Conservation (phyloP, 2,888 invertebrate genomes). For the Dione vanillae region DNA sequence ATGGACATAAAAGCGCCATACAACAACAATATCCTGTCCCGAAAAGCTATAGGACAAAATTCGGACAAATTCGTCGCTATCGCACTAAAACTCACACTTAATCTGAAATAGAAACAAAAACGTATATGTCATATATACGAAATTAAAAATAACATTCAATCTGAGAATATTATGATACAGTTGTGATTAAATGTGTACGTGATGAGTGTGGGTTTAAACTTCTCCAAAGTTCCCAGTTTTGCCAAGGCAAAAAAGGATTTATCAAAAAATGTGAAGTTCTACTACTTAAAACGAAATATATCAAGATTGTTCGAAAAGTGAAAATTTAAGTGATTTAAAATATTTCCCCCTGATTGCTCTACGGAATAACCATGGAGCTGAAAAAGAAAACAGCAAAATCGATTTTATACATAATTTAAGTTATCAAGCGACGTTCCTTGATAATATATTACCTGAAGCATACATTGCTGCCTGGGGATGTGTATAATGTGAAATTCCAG, state of each 20-base stretch:
- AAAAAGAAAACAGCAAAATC: neutral
- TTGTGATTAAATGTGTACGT: no score
- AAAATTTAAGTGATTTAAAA: no score
- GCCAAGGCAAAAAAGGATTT: no score
- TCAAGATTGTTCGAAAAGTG: no score
- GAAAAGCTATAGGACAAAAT: slow-evolving; percentile 55
- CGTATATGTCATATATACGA: neutral
- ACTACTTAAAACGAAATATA: no score
- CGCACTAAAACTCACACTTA: slow-evolving; percentile 58
- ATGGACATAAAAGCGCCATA: slow-evolving; percentile 56
- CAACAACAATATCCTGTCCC: slow-evolving; percentile 57
- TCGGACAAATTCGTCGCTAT: slow-evolving; percentile 60
- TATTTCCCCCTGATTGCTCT: no score
- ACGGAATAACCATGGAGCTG: no score
- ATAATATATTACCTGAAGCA: slow-evolving; percentile 8
- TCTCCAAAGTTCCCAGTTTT: no score
- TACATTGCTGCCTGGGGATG: slow-evolving; percentile 20
- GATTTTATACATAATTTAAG: neutral
- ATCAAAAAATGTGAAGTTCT: no score
- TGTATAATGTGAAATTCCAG: neutral
- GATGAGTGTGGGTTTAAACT: no score
- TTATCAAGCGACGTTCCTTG: neutral
- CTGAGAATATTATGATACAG: no score
- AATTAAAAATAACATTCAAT: neutral
- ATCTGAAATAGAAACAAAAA: slow-evolving; percentile 51